Evolutionary conservation across 2,113 vertebrate species (phyloP), one percentile per base, ranked within the genome.

Genomic region (Callipepla californica): DNA sequence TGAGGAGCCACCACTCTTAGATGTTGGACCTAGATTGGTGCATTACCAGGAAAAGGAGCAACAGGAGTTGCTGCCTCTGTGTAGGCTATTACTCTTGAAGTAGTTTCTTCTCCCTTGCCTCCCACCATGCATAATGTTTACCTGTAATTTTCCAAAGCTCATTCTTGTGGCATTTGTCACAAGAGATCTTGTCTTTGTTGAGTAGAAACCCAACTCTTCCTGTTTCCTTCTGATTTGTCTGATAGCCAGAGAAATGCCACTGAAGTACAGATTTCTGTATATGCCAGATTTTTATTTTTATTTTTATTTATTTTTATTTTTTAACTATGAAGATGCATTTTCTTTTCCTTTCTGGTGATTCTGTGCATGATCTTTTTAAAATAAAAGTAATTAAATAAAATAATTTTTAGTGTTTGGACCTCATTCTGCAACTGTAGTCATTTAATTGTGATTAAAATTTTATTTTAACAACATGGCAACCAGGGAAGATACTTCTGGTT

Each of bases 201-300:
- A 58, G 26, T 7, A 63, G 55, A 91, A 66, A 50, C 22, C 16
- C 40, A 80, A 2, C 38, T 87, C 55, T 21, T 1, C 26, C 36
- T 1, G 1, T 20, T 87, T 44, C 36, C 18, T 58, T 44, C 5
- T 23, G 13, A 45, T 73, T 82, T 82, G 44, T 18, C 20, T 25
- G 7, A 3, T 3, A 1, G 58, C n/a, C 63, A 40, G 30, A 82
- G 79, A 30, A 20, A 67, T 0, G 0, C 38, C n/a, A 34, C 34
- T 76, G 51, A 59, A 88, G 57, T 36, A 34, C 7, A 36, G 12
- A 19, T 53, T 6, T 82, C n/a, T 68, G 3, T 32, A 4, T 28
- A 7, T 58, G 32, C 22, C 36, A 36, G n/a, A n/a, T n/a, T n/a
- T n/a, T n/a, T n/a, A 36, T 36, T 36, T 36, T 5, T 50, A 32